Evolutionary conservation across 2,797 vertebrate genomes (phyloP), one percentile per base, ranked within the genome.

Genomic region (Emydoidea blandingii): DNA sequence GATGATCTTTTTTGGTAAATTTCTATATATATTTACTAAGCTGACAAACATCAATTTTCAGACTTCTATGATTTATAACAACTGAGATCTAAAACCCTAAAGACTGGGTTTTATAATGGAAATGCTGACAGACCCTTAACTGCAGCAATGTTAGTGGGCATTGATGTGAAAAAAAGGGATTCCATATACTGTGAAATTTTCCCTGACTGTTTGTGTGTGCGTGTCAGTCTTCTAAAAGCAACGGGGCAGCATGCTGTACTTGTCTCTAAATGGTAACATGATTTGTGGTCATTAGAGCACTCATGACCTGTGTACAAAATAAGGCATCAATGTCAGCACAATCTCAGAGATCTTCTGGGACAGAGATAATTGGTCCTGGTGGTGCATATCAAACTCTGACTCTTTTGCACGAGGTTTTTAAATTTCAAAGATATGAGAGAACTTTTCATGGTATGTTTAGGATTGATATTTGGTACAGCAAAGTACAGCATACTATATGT

Each of bases 231-330:
- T 91, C 94, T 93, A 85, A 94, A 85, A 97, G 47, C 88, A 83
- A 84, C 74, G 29, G 44, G 50, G 47, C 57, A 59, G 57, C 4
- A 0, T 31, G 90, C 65, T 54, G 91, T 86, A 50, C 85, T 23
- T 76, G 53, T 85, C 50, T 96, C 84, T 92, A 94, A 95, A 88
- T 18, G 90, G 27, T 89, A 95, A 78, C 65, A 90, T 15, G 84
- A 92, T 78, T 59, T 72, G 85, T 21, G 79, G 96, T 92, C 93
- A 94, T 94, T 96, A 95, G 57, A 91, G 79, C 86, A 76, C 76
- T 91, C 96, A 79, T 83, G 88, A 95, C 92, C 92, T 83, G 88
- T 83, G 96, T 97, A 74, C n/a, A 53, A 91, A 97, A 86, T 81
- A 44, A 96, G 91, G 81, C n/a, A 89, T 65, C 88, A 72, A 49